Base-by-base conservation (phyloP, 2,888 invertebrate species). In the Galeopsomyia nigrocyanea region DNA sequence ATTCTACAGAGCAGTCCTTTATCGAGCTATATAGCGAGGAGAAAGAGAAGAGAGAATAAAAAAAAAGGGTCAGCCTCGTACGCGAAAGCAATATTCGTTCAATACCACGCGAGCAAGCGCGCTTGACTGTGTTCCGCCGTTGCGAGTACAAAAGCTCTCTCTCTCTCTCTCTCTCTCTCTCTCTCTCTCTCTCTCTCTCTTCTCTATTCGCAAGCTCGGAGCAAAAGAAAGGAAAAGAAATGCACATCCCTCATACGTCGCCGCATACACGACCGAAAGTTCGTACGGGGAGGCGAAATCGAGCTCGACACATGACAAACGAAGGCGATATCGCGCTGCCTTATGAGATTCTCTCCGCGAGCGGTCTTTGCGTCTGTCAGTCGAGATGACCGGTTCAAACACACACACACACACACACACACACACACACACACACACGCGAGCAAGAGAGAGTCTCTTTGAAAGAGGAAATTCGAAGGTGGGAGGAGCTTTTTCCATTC, bases 381-480 rank as follows among this genome's bases (percentile, higher is more conserved):
- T 21, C 64, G 63, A 68, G 53, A 72, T 72, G 72, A 68, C 72
- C 68, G 51, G 13, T 56, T 56, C 21, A 3, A 7, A 55, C 5
- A 21, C 16, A 21, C 10, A 17, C 3, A 16, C 13, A 55, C 46
- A 3, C 51, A 21, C 21, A 26, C 50, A 10, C 31, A 50, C 19
- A 13, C 31, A 63, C 47, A 31, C 22, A 63, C 10, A 51, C 63
- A 6, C 14, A 16, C 17, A 63, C 50, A 67, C 61, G 68, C 66
- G 53, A 51, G 63, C 65, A 26, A 55, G 68, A 17, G 31, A 17
- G 71, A 63, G 69, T 46, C 19, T 67, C 77, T 78, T 78, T 77
- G 77, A 77, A 78, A 78, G 75, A 68, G 77, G 75, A 78, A 76
- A 76, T 72, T 74, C 73, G 56, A 56, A 55, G 64, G 58, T 10